Conservation (phyloP, 2,888 invertebrate genomes). For the Conus canariensis region DNA sequence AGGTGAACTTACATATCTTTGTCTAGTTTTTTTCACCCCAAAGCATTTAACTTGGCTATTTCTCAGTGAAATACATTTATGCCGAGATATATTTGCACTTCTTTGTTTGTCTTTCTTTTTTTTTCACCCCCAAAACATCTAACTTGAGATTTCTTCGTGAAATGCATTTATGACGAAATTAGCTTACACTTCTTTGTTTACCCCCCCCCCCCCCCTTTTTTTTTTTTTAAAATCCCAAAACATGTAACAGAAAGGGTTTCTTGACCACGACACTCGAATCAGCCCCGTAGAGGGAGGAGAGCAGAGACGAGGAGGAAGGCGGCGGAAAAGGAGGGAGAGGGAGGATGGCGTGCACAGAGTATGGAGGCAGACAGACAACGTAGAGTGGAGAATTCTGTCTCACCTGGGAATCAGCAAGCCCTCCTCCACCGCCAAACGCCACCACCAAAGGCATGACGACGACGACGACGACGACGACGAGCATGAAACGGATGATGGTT, state of each 20-base stretch:
- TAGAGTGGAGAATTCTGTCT: conserved; percentile 6
- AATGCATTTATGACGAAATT: not conserved
- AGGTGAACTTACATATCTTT: too few relatives aligned
- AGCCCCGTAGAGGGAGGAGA: conserved; percentile 54
- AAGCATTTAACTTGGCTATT: too few relatives aligned
- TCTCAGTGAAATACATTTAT: too few relatives aligned
- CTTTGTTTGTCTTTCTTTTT: too few relatives aligned
- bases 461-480: conserved; percentile 38
- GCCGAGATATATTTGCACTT: too few relatives aligned
- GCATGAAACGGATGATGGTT: not conserved
- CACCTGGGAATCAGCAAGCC: not conserved
- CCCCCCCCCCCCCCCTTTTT: not conserved
- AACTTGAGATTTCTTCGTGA: too few relatives aligned
- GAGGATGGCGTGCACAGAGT: conserved; percentile 54
- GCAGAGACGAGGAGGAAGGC: conserved; percentile 31
- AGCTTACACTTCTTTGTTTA: not conserved
- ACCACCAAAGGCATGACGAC: conserved; percentile 6
- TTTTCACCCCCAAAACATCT: too few relatives aligned
- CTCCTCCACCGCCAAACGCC: not conserved
- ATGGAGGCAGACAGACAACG: conserved; percentile 40
- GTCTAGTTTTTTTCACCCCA: too few relatives aligned
- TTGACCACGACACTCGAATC: conserved; percentile 62
- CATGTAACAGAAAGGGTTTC: conserved; percentile 60
- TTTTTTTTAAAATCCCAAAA: not conserved
- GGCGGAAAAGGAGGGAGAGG: conserved; percentile 54